Percentiles rank a stretch among this genome's conserved stretches.
Conservation (phyloP, 2,888 invertebrate genomes). For the Hypselothyrea guttata region DNA sequence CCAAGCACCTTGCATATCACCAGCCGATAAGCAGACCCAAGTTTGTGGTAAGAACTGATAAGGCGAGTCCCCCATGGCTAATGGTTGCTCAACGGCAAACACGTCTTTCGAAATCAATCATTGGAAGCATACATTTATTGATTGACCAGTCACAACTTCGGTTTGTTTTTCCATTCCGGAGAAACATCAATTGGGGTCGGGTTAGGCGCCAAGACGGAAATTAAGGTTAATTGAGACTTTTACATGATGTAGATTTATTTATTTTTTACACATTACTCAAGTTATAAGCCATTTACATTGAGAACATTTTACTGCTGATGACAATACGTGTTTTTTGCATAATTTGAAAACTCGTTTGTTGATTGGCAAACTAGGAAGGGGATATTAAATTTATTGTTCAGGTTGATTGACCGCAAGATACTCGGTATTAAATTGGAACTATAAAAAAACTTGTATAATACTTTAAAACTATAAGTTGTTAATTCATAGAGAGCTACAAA, state of each 20-base stretch:
- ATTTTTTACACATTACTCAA: background rate
- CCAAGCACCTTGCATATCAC: constrained; percentile 63
- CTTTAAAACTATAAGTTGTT: too few relatives aligned
- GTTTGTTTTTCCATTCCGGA: background rate
- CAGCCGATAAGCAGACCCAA: constrained; percentile 30
- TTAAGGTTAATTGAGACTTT: constrained; percentile 59
- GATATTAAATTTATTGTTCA: too few relatives aligned
- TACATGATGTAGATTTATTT: background rate
- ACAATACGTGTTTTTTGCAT: too few relatives aligned
- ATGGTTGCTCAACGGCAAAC: constrained; percentile 21
- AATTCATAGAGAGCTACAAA: too few relatives aligned
- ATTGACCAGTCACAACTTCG: constrained; percentile 33
- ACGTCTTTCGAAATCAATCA: constrained; percentile 54
- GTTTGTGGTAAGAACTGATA: constrained; percentile 27
- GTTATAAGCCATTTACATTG: background rate
- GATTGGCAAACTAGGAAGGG: too few relatives aligned
- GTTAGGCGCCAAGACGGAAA: constrained; percentile 41
- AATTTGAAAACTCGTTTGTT: too few relatives aligned
- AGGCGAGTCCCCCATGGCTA: constrained; percentile 14
- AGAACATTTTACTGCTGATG: too few relatives aligned
- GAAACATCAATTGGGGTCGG: constrained; percentile 48
- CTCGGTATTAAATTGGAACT: too few relatives aligned
- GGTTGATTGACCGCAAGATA: background rate
- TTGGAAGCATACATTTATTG: constrained; percentile 51
- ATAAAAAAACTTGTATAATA: too few relatives aligned